These are phyloP conservation scores for Dufourea novaeangliae DNA, from an alignment of 1,140 invertebrate genomes.

Conservation along the genomic window DNA sequence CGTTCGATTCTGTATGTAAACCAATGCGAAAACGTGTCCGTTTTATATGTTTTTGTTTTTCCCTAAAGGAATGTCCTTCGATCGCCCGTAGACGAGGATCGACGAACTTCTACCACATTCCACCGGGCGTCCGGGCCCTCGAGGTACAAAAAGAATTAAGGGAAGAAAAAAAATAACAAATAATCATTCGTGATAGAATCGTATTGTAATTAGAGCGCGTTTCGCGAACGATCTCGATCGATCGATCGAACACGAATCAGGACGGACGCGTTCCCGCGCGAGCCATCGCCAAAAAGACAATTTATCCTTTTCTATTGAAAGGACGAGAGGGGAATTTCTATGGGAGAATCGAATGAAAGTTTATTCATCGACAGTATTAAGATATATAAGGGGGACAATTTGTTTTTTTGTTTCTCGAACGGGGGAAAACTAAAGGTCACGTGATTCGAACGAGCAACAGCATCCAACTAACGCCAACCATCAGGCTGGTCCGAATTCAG, in stretches of 20 bases:
- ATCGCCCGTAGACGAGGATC: slow-evolving; percentile 32
- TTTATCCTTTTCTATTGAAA: slow-evolving; percentile 48
- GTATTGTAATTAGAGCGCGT: slow-evolving; percentile 45
- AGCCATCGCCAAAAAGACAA: slow-evolving; percentile 50
- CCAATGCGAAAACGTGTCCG: no score
- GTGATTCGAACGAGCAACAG: slow-evolving; percentile 2
- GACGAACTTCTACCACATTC: slow-evolving; percentile 40
- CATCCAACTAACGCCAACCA: no score
- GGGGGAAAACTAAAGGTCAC: neutral
- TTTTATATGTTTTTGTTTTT: no score
- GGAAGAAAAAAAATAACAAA: neutral
- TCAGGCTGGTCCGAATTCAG: no score
- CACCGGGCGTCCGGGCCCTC: slow-evolving; percentile 44
- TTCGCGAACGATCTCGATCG: slow-evolving; percentile 42
- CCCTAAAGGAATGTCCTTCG: neutral
- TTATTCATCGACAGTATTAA: slow-evolving; percentile 52
- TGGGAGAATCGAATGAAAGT: slow-evolving; percentile 42
- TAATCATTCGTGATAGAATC: slow-evolving; percentile 18
- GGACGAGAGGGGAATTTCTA: slow-evolving; percentile 28
- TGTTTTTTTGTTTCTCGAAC: slow-evolving; percentile 9
- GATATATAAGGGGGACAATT: neutral
- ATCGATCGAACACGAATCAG: slow-evolving; percentile 44
- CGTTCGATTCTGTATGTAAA: no score
- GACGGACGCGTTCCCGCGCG: slow-evolving; percentile 27
- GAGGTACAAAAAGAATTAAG: slow-evolving; percentile 54